Evolutionary conservation across 2,113 vertebrate genomes (phyloP).

Genomic region (Elephas maximus): DNA sequence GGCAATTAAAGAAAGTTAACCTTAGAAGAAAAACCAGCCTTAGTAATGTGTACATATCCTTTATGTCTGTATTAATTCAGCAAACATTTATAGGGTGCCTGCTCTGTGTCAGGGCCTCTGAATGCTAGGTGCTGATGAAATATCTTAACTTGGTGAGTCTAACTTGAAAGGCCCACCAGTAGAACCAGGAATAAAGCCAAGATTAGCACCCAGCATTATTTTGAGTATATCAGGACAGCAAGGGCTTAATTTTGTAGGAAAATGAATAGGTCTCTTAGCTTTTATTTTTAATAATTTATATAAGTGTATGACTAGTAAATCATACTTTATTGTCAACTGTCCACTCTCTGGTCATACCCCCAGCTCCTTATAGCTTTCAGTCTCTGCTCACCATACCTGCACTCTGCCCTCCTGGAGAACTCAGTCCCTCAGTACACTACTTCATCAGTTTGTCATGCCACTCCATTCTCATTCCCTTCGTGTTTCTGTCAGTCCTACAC

Average conservation of each 20-base stretch:
- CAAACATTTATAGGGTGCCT: not conserved
- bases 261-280: not conserved
- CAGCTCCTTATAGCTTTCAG: not conserved
- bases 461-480: not conserved
- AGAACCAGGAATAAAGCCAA: not conserved
- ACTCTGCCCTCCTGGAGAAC: not conserved
- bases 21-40: slow-evolving; percentile 49
- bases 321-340: not conserved
- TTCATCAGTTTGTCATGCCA: not conserved
- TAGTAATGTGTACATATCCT: not conserved
- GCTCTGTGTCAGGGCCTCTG: not conserved
- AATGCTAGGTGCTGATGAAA: not conserved
- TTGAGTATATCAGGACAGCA: not conserved
- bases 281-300: not conserved
- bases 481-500: not conserved
- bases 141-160: not conserved
- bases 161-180: not conserved
- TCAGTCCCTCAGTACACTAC: not conserved
- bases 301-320: not conserved
- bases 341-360: not conserved
- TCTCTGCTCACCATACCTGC: not conserved
- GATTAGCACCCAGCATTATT: not conserved
- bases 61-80: not conserved
- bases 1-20: slow-evolving; percentile 15
- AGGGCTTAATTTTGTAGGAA: not conserved